phyloP scores from a whole-genome alignment of 2,888 invertebrate species.

The Xanthorhoe spadicearia region DNA sequence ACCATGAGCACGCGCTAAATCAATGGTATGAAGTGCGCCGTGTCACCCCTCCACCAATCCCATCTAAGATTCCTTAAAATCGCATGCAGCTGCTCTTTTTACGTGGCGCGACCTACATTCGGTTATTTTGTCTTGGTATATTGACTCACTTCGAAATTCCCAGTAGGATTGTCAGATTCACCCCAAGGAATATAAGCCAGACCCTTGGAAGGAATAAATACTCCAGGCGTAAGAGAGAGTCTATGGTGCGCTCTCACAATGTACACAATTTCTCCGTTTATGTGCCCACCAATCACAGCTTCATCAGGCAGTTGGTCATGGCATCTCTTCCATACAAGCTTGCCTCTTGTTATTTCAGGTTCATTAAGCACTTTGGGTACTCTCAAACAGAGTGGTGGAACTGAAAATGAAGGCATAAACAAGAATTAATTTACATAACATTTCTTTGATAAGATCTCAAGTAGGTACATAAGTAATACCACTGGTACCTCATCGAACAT shows the following conservation, averaged over 20 bases:
- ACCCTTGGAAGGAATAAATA: slow-evolving; percentile 89
- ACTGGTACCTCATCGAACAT: no score
- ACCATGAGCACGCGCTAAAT: no score
- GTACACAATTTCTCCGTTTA: slow-evolving; percentile 85
- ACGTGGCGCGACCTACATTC: no score
- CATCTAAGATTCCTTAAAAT: no score
- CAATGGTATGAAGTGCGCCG: no score
- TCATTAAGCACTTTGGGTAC: slow-evolving; percentile 13
- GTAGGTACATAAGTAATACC: no score
- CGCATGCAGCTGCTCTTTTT: no score
- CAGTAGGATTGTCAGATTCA: slow-evolving; percentile 87
- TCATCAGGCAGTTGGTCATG: slow-evolving; percentile 88
- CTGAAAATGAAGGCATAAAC: slow-evolving; percentile 39
- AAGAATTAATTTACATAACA: neutral
- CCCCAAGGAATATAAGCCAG: slow-evolving; percentile 91
- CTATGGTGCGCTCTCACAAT: slow-evolving; percentile 89
- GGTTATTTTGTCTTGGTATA: neutral
- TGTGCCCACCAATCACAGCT: slow-evolving; percentile 88
- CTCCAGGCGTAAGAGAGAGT: slow-evolving; percentile 92
- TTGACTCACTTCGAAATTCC: slow-evolving; percentile 86
- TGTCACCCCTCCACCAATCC: no score
- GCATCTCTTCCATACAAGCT: slow-evolving; percentile 86
- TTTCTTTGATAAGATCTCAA: no score
- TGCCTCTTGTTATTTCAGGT: slow-evolving; percentile 63
- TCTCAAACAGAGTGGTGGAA: slow-evolving; percentile 51